Evolutionary conservation across 2,797 vertebrate species (phyloP).

Genomic region (Hirundo rustica): DNA sequence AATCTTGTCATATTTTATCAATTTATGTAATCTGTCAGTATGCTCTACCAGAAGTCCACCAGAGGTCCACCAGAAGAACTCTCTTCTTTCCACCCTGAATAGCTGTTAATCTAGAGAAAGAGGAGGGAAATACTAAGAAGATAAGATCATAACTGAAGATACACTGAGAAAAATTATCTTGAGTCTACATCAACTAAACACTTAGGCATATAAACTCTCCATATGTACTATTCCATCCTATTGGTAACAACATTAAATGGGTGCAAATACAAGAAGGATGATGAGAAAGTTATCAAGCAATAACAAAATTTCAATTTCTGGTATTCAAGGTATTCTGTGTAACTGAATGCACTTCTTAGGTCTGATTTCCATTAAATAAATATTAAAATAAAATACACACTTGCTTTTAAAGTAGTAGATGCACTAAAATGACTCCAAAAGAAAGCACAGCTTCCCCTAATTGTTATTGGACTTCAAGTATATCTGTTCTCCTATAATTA

Average conservation of each 20-base stretch:
- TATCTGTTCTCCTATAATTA: slow-evolving; percentile 53
- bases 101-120: neutral
- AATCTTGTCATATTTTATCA: neutral
- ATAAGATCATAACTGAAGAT: neutral
- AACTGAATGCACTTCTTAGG: neutral
- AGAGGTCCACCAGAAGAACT: neutral
- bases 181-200: neutral
- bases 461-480: slow-evolving; percentile 16
- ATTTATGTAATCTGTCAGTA: neutral
- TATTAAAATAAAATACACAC: neutral
- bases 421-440: neutral
- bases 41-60: neutral
- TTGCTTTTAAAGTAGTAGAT: neutral
- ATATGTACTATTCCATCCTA: neutral
- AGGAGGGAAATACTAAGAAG: neutral
- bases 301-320: neutral
- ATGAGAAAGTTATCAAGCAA: neutral
- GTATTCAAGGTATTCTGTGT: neutral
- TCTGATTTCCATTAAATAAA: neutral
- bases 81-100: neutral
- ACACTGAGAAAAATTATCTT: neutral
- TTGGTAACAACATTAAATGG: neutral
- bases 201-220: neutral
- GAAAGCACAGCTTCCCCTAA: neutral
- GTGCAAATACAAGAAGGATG: neutral